Evolutionary conservation across 2,888 invertebrate species (phyloP), one percentile per base, ranked within the genome.

Genomic region (Cheilosia vernalis): DNA sequence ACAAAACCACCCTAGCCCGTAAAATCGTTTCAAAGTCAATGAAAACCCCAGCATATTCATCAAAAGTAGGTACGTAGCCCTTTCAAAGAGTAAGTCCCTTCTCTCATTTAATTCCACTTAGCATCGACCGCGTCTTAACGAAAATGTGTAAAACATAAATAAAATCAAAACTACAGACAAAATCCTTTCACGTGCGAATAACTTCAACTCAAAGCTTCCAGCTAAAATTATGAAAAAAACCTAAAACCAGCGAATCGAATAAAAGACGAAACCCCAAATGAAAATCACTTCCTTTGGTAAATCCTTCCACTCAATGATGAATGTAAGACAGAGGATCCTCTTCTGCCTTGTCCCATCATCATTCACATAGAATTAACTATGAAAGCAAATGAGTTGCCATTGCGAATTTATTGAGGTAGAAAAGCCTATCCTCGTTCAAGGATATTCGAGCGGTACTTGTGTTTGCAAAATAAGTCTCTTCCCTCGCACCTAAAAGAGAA

Each of bases 301-400:
- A 84, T 84, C 84, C 80, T 64, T 67, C 33, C 51, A 74, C 69
- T 58, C 37, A 80, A 74, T 66, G 19, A 42, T n/a, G 40, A 44
- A 74, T 53, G 19, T n/a, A 5, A 21, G 33, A 49, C 21, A 37
- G 44, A 44, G 44, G 42, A 42, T 67, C 66, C 27, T 44, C 49
- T 33, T 53, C 56, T 67, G 53, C 53, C 66, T 30, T 63, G 44
- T 30, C 40, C 69, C 42, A 70, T 66, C 58, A 40, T 78, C 60
- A 27, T 69, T 73, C 53, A 30, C 58, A 64, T 37, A 40, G 78
- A 82, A 83, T 83, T 67, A 84, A 84, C 30, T 30, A 74, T 64
- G 69, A 84, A 84, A 74, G 79, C 80, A 80, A 84, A 84, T 84
- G 74, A 84, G 69, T 70, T 84, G 74, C 67, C 47, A 74, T 84